phyloP scores from a whole-genome alignment of 2,797 vertebrate genomes.

The Lithobates pipiens region DNA sequence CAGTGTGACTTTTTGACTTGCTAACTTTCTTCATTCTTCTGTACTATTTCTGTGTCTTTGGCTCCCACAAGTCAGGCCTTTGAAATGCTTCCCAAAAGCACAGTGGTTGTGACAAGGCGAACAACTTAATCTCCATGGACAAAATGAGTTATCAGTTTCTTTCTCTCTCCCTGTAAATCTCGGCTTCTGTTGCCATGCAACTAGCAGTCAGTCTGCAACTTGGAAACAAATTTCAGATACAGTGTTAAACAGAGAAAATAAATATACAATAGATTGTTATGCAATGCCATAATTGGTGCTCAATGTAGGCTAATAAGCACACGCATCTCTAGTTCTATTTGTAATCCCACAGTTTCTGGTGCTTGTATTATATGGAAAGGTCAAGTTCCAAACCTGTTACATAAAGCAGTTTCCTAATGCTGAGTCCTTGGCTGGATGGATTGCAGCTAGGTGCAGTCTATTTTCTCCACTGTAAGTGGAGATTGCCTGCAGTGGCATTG shows the following conservation, averaged over 20 bases:
- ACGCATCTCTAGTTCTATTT: slow-evolving; percentile 14
- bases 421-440: no score
- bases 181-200: slow-evolving; percentile 49
- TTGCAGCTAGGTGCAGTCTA: no score
- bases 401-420: not conserved
- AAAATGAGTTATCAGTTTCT: slow-evolving; percentile 27
- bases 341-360: not conserved
- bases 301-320: slow-evolving; percentile 35
- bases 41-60: not conserved
- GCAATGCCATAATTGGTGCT: slow-evolving; percentile 41
- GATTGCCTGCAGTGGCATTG: no score
- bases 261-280: slow-evolving; percentile 40
- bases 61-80: slow-evolving; percentile 9
- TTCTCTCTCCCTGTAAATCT: slow-evolving; percentile 16
- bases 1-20: no score
- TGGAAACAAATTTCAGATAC: slow-evolving; percentile 35
- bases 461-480: no score
- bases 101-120: slow-evolving; percentile 15
- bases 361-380: not conserved
- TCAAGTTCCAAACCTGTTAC: slow-evolving; percentile 14
- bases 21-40: no score
- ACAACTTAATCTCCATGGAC: slow-evolving; percentile 31
- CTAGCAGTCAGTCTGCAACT: slow-evolving; percentile 21
- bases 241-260: slow-evolving; percentile 51
- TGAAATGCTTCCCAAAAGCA: slow-evolving; percentile 22